phyloP scores from a whole-genome alignment of 2,888 invertebrate species.

The Tyria jacobaeae region DNA sequence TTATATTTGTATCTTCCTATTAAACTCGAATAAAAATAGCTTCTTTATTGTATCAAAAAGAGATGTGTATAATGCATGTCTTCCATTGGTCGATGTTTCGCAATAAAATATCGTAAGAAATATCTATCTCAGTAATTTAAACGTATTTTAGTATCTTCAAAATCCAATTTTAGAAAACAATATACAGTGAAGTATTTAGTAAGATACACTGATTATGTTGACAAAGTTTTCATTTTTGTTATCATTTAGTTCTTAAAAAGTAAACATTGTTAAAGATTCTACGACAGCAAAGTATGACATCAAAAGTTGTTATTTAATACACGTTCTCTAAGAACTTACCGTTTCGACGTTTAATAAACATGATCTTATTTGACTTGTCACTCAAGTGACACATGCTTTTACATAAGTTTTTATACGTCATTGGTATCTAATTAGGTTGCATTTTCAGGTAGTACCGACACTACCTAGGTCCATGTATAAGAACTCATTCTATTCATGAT shows the following conservation, averaged over 20 bases:
- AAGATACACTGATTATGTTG: no score
- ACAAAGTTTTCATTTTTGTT: no score
- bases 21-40: neutral
- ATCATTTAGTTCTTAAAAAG: neutral
- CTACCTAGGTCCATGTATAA: neutral
- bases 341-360: neutral
- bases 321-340: neutral
- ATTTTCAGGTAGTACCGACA: no score
- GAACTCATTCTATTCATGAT: neutral
- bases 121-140: neutral
- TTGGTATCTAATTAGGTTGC: neutral
- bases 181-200: no score
- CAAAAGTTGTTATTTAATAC: no score
- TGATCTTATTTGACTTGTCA: neutral
- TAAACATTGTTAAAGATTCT: neutral
- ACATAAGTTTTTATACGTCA: neutral
- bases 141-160: neutral
- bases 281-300: neutral
- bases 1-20: conserved; percentile 7
- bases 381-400: no score
- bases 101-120: neutral
- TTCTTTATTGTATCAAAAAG: neutral
- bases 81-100: neutral
- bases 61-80: conserved; percentile 1
- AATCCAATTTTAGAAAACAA: no score